Percentiles rank a stretch among this genome's conserved stretches.
Conservation (phyloP, 2,113 vertebrate species). For the Corythoichthys haematopterus region DNA sequence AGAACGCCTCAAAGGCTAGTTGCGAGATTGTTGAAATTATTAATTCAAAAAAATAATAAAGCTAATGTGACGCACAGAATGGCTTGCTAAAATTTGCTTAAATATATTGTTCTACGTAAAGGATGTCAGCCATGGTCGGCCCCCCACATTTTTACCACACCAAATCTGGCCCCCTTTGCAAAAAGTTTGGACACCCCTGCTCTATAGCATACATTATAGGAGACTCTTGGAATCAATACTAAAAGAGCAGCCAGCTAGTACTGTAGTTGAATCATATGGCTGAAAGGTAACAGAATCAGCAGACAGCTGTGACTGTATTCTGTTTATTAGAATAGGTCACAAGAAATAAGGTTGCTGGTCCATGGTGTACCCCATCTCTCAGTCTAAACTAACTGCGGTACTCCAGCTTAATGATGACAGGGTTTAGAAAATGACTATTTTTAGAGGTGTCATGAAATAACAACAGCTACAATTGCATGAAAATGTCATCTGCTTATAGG, state of each 20-base stretch:
- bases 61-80: no score
- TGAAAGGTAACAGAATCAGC: background rate
- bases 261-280: background rate
- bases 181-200: no score
- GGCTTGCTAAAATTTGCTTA: no score
- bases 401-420: background rate
- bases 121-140: no score
- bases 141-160: no score
- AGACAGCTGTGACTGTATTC: background rate
- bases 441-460: no score
- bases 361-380: no score
- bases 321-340: background rate
- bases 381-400: background rate
- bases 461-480: background rate
- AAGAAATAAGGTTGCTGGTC: background rate
- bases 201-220: background rate
- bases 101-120: no score
- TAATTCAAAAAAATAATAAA: no score
- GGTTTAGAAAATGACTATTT: background rate
- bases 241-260: background rate
- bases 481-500: conserved; percentile 57
- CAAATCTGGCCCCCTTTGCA: no score
- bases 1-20: no score
- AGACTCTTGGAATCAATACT: background rate
- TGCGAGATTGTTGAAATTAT: no score